Conservation (phyloP, 2,888 invertebrate species). For the Erebia aethiops region DNA sequence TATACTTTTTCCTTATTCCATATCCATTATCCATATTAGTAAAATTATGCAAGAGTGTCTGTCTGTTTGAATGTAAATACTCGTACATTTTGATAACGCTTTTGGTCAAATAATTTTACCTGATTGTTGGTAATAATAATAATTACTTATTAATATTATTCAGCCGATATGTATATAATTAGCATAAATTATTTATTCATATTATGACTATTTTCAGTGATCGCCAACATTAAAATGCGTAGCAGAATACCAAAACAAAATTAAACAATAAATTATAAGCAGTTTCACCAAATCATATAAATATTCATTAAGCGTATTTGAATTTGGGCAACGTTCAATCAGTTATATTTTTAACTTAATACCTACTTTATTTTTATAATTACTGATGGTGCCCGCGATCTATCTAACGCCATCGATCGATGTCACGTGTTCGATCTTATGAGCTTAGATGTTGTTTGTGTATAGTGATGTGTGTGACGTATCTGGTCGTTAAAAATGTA, state of each 20-base stretch:
- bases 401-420: too few relatives aligned
- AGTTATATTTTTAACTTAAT: neutral
- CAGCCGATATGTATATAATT: neutral
- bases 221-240: conserved; percentile 1
- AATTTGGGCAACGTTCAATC: neutral
- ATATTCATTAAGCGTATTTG: conserved; percentile 7
- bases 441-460: too few relatives aligned
- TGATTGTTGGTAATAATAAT: neutral
- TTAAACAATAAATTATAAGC: neutral
- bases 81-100: too few relatives aligned
- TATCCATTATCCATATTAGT: too few relatives aligned
- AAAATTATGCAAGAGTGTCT: too few relatives aligned
- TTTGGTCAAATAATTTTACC: neutral
- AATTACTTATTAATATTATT: neutral
- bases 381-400: too few relatives aligned
- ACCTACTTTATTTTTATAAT: neutral
- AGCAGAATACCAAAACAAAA: conserved; percentile 16
- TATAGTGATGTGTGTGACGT: too few relatives aligned
- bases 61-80: too few relatives aligned
- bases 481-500: too few relatives aligned
- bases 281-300: conserved; percentile 14
- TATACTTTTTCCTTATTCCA: too few relatives aligned
- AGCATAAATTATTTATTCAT: neutral
- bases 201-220: neutral
- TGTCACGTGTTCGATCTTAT: too few relatives aligned